These are phyloP conservation scores for Drosophila monieri DNA, from an alignment of 2,888 invertebrate species.

Conservation along the genomic window DNA sequence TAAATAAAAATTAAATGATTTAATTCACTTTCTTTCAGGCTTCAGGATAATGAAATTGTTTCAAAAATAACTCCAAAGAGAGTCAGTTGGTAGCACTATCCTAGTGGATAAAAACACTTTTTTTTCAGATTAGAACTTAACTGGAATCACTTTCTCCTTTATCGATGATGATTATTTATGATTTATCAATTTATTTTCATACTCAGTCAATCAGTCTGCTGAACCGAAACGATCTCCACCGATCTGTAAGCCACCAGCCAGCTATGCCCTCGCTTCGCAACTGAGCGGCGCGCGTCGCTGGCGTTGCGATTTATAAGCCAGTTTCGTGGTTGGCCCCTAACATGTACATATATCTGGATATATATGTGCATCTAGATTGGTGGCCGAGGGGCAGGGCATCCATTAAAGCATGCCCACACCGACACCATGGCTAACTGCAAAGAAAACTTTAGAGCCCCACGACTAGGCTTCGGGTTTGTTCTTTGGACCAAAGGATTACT, in stretches of 20 bases:
- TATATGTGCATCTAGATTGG: not conserved
- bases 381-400: not conserved
- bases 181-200: not conserved
- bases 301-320: constrained; percentile 62
- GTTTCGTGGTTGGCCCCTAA: constrained; percentile 36
- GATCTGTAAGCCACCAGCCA: constrained; percentile 22
- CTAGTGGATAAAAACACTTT: not conserved
- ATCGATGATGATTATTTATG: not conserved
- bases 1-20: constrained; percentile 25
- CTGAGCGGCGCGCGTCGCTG: constrained; percentile 59
- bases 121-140: not conserved
- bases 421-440: constrained; percentile 28
- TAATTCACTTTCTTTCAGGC: not conserved
- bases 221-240: constrained; percentile 3
- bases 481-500: constrained; percentile 3
- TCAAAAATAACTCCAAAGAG: not conserved
- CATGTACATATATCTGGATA: constrained; percentile 6
- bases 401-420: constrained; percentile 32
- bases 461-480: not conserved
- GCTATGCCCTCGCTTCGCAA: constrained; percentile 54
- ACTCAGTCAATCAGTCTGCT: constrained; percentile 6
- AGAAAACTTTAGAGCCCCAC: constrained; percentile 1
- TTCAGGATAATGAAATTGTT: not conserved
- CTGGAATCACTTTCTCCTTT: not conserved
- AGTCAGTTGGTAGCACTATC: not conserved